phyloP scores from a whole-genome alignment of 2,797 vertebrate genomes.

The Hoplostethus mediterraneus region DNA sequence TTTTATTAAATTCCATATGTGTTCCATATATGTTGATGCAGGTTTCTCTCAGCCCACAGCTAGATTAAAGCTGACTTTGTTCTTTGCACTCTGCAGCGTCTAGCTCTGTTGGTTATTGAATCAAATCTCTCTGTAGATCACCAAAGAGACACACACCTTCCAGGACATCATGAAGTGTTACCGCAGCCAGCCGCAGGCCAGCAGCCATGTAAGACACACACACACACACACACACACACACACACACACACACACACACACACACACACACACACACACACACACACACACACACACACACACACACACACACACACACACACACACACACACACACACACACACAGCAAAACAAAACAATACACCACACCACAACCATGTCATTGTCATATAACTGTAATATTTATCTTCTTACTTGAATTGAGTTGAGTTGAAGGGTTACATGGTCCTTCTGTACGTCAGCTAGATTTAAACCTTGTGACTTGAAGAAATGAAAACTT shows the following conservation, averaged over 20 bases:
- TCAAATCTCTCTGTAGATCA: slow-evolving; percentile 83
- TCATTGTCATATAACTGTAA: neutral
- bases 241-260: neutral
- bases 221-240: neutral
- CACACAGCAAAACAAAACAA: neutral
- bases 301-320: neutral
- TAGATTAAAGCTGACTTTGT: too few species aligned
- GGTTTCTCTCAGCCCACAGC: too few species aligned
- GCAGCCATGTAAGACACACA: slow-evolving; percentile 90
- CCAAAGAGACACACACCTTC: slow-evolving; percentile 94
- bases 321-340: slow-evolving; percentile 16
- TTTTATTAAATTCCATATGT: too few species aligned
- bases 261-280: neutral
- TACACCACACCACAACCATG: neutral
- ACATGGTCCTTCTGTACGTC: too few species aligned
- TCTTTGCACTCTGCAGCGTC: too few species aligned
- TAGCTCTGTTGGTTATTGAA: neutral
- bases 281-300: neutral
- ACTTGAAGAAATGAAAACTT: too few species aligned
- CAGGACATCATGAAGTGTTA: slow-evolving; percentile 99
- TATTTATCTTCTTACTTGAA: neutral
- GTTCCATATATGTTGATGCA: too few species aligned
- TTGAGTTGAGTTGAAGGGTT: too few species aligned
- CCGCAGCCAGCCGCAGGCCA: slow-evolving; percentile 96
- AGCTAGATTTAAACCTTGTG: too few species aligned